Evolutionary conservation across 2,113 vertebrate species (phyloP), one percentile per base, ranked within the genome.

Genomic region (Lophura nycthemera): DNA sequence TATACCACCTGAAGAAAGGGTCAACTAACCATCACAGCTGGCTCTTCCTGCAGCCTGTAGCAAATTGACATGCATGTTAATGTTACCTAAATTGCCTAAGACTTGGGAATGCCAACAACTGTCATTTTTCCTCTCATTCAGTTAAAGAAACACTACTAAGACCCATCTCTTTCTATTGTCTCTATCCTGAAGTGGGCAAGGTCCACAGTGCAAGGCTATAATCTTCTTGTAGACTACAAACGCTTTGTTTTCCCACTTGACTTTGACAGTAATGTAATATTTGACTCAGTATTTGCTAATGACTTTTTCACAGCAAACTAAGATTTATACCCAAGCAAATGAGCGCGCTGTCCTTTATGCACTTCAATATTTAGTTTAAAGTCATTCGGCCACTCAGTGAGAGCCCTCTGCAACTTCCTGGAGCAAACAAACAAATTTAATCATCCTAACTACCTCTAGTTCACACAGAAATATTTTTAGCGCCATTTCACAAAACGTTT

Each of bases 21-120:
- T 3, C 10, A 3, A 32, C 5, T 34, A n/a, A 21, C 20, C 30
- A 30, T 66, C 64, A 67, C 30, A 38, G 56, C 14, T 47, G 32
- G 43, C 43, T 67, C 21, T 45, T n/a, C 43, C 43, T 17, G 43
- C 22, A 67, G 21, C 24, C 22, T 16, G 30, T n/a, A 24, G 65
- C 6, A 69, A 11, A 63, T 0, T 50, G 21, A 47, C 6, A 8
- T 3, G 16, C 34, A 27, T 2, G 11, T 5, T 66, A 83, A 4
- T 36, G 5, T 16, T 42, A 56, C 25, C 5, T 52, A 65, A 52
- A 76, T 83, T 86, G 8, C 42, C 50, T 8, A 67, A 8, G 15
- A 78, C 20, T 48, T n/a, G 7, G 27, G 47, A 79, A 13, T 0
- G 9, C 4, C 25, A 57, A 7, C 29, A 69, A 52, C 2, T 40